Conservation (phyloP, 2,888 invertebrate species). For the Orthosia incerta region DNA sequence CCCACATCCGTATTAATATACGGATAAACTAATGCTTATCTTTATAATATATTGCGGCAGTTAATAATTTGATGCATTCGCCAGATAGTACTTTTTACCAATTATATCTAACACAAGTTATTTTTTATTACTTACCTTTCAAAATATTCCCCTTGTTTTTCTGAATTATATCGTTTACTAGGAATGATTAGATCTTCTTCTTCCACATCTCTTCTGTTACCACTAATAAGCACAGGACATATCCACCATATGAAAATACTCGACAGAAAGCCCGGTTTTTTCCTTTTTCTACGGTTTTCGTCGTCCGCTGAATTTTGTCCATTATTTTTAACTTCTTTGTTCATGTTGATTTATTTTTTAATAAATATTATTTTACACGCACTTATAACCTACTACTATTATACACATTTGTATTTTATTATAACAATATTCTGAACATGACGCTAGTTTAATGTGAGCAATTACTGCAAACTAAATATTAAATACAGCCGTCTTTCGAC, state of each 20-base stretch:
- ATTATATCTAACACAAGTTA: not conserved
- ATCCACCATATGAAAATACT: conserved; percentile 87
- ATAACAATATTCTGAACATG: conserved; percentile 27
- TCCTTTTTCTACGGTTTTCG: conserved; percentile 65
- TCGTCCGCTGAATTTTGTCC: conserved; percentile 40
- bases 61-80: not conserved
- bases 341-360: conserved; percentile 40
- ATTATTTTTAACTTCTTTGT: conserved; percentile 31
- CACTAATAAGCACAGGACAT: conserved; percentile 88
- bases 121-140: conserved; percentile 84
- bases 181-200: conserved; percentile 92
- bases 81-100: too few relatives aligned
- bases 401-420: conserved; percentile 25
- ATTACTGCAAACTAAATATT: conserved; percentile 50
- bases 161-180: conserved; percentile 91
- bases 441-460: conserved; percentile 32
- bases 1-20: too few relatives aligned
- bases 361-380: conserved; percentile 28
- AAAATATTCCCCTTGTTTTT: conserved; percentile 91
- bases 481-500: conserved; percentile 40
- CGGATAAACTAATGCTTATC: too few relatives aligned
- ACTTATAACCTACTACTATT: conserved; percentile 19
- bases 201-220: conserved; percentile 91
- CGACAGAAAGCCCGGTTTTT: conserved; percentile 83
- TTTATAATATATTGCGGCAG: not conserved